Base-by-base conservation (phyloP, 2,797 vertebrate species). In the Apogon talboti region DNA sequence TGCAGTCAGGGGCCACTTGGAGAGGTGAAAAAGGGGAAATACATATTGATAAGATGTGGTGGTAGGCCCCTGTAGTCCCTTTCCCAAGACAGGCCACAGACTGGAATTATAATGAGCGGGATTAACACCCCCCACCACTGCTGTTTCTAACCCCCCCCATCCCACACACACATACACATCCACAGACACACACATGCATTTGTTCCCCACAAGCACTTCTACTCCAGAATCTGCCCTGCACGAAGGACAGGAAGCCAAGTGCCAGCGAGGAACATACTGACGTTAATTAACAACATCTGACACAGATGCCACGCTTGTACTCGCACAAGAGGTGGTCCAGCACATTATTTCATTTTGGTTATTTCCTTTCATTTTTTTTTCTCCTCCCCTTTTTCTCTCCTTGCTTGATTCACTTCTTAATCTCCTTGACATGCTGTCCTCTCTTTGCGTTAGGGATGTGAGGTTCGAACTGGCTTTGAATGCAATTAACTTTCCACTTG, bases 251-350 rank as follows among this genome's bases (percentile, higher is more conserved):
- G 90, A 93, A 93, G 90, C 87, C 82, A 88, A 92, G 92, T 90
- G 91, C 85, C 90, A 92, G 93, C 77, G 54, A 92, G 90, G 81
- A 92, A 92, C 94, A 93, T 92, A 92, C 92, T 93, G 92, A 94
- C 89, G 90, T 94, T 94, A 94, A 94, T 95, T 93, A 95, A 93
- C 93, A 94, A 93, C 93, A 94, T 94, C 92, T 94, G 93, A 94
- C 92, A 93, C 93, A 94, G 94, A 94, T 94, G 93, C 93, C 89
- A 90, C 67, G 86, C 90, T 93, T 94, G 92, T 93, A 91, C 85
- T 90, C 71, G 87, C 94, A 86, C 94, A 35, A 88, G 92, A 94
- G 94, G 94, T 93, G 94, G 93, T 93, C 93, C 91, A 44, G 77
- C 89, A 92, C 91, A 89, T 94, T 93, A 93, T 94, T 94, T 93